Conservation (phyloP, 1,140 invertebrate genomes). For the Antheraea mylitta region DNA sequence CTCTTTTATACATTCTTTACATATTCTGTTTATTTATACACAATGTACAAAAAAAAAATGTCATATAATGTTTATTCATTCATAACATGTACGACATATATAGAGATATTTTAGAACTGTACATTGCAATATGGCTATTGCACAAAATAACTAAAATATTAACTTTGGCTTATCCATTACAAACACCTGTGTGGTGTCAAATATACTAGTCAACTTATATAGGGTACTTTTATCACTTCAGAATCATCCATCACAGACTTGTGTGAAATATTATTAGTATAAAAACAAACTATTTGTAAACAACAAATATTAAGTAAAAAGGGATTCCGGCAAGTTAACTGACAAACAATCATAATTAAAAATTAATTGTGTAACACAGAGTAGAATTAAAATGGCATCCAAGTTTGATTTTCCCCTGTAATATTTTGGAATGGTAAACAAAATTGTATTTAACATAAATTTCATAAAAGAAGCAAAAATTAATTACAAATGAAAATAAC, state of each 20-base stretch:
- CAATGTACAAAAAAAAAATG: constrained; percentile 59
- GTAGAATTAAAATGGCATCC: constrained; percentile 46
- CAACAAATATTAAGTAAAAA: constrained; percentile 8
- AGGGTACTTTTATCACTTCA: constrained; percentile 39
- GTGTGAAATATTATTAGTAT: constrained; percentile 23
- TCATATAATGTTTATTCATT: constrained; percentile 35
- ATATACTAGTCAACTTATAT: constrained; percentile 42
- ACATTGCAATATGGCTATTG: constrained; percentile 75
- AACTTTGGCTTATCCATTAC: constrained; percentile 75
- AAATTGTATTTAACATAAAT: constrained; percentile 15
- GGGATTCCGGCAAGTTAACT: constrained; percentile 4
- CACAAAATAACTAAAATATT: constrained; percentile 71
- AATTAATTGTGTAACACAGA: background rate
- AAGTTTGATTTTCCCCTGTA: constrained; percentile 22
- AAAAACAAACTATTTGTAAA: constrained; percentile 8
- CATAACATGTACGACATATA: constrained; percentile 32
- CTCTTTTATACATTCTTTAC: constrained; percentile 56
- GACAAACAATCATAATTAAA: constrained; percentile 3
- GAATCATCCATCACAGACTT: constrained; percentile 45
- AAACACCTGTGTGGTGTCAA: constrained; percentile 52
- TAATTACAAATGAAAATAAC: background rate
- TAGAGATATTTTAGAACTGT: constrained; percentile 58
- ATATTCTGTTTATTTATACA: constrained; percentile 60
- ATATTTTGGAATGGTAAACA: constrained; percentile 47
- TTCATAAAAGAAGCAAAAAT: background rate